These are phyloP conservation scores for Nibea coibor DNA, from an alignment of 2,113 vertebrate species.

Conservation along the genomic window DNA sequence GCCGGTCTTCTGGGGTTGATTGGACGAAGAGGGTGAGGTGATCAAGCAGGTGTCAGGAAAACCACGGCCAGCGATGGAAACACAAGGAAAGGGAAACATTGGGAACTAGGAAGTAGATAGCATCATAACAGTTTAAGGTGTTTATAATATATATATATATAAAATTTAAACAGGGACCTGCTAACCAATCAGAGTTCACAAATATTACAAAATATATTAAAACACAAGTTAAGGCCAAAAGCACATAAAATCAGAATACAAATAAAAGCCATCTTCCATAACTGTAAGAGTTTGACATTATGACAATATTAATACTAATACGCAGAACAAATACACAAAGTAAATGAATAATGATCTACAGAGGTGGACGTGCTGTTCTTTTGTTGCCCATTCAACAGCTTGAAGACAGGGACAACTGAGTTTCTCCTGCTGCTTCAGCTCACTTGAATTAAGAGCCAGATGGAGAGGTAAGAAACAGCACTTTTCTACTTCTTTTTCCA, in stretches of 20 bases:
- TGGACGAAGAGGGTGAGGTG: no score
- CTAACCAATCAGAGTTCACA: no score
- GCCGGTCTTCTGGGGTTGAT: no score
- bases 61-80: no score
- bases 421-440: constrained; percentile 5
- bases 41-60: no score
- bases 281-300: neutral
- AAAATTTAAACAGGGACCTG: no score
- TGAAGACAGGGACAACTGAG: constrained; percentile 15
- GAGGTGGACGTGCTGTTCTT: neutral
- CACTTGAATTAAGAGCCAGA: constrained; percentile 22
- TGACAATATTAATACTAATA: neutral
- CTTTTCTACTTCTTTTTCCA: constrained; percentile 20
- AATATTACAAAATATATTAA: no score
- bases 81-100: no score
- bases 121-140: no score
- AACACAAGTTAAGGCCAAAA: no score
- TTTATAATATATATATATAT: no score
- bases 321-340: neutral
- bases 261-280: neutral
- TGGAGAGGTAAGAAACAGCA: constrained; percentile 2
- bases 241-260: neutral
- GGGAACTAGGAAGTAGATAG: no score
- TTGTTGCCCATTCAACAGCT: constrained; percentile 17
- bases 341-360: neutral